Evolutionary conservation across 2,888 invertebrate species (phyloP).

Genomic region (Acheta domesticus): DNA sequence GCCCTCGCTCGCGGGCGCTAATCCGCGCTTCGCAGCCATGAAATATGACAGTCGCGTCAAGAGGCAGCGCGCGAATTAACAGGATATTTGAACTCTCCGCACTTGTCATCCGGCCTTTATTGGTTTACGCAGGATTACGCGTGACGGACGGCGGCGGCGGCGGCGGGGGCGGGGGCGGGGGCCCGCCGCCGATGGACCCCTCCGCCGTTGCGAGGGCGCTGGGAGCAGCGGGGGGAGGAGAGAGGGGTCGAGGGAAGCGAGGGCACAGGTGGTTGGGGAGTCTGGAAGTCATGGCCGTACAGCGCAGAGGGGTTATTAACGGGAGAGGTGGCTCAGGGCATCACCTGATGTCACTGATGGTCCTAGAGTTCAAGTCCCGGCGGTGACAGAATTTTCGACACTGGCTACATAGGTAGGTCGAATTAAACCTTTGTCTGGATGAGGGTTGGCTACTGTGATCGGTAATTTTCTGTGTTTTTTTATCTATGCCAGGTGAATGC

Average conservation of each 20-base stretch:
- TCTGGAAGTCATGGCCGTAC: not conserved
- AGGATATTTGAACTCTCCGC: conserved; percentile 9
- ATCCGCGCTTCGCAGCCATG: not conserved
- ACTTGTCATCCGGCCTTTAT: not conserved
- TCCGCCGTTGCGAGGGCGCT: conserved; percentile 31
- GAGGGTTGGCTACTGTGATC: too few relatives aligned
- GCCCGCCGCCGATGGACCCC: conserved; percentile 36
- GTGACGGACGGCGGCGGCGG: conserved; percentile 35
- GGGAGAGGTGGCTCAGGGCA: too few relatives aligned
- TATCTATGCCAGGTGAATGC: too few relatives aligned
- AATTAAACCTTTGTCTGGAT: too few relatives aligned
- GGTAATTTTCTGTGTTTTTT: too few relatives aligned
- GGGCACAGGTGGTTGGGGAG: conserved; percentile 25
- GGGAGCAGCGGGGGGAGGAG: too few relatives aligned
- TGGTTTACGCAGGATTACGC: conserved; percentile 19
- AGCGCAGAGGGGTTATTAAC: not conserved
- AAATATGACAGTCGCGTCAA: conserved; percentile 5
- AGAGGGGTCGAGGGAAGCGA: conserved; percentile 37
- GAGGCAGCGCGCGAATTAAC: not conserved
- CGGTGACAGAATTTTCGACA: too few relatives aligned
- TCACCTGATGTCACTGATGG: too few relatives aligned
- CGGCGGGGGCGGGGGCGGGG: too few relatives aligned
- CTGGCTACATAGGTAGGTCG: too few relatives aligned
- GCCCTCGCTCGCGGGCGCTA: not conserved
- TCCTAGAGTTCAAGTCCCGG: too few relatives aligned